These are phyloP conservation scores for Metallyticus violacea DNA, from an alignment of 2,888 invertebrate species.

Conservation along the genomic window DNA sequence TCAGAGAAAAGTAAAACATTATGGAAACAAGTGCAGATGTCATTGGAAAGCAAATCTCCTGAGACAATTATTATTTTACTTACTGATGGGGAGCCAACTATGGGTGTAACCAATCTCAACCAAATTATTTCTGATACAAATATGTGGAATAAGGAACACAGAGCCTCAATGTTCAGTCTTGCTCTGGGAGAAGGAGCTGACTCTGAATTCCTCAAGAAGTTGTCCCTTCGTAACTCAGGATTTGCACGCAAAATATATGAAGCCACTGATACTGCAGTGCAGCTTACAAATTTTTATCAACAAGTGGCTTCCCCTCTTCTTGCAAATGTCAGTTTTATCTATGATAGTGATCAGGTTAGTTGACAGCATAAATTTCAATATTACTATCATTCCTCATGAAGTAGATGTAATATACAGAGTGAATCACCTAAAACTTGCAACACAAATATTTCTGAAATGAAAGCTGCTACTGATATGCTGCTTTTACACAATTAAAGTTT, in stretches of 20 bases:
- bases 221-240: conserved; percentile 63
- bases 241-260: conserved; percentile 70
- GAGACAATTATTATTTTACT: conserved; percentile 64
- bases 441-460: too few relatives aligned
- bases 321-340: conserved; percentile 61
- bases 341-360: conserved; percentile 54
- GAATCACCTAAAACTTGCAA: too few relatives aligned
- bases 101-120: conserved; percentile 53
- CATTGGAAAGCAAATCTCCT: conserved; percentile 37
- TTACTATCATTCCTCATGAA: not conserved
- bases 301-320: conserved; percentile 68
- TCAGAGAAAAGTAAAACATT: not conserved
- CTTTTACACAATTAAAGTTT: too few relatives aligned
- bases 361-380: not conserved
- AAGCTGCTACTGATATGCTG: too few relatives aligned
- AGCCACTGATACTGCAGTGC: conserved; percentile 64
- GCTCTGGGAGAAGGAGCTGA: conserved; percentile 70
- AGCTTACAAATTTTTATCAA: conserved; percentile 63
- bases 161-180: conserved; percentile 60
- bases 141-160: conserved; percentile 47
- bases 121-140: conserved; percentile 54
- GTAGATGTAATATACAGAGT: not conserved
- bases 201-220: conserved; percentile 60
- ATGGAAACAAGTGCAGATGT: not conserved
- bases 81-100: conserved; percentile 64